A percentile compares a stretch with the other conserved stretches of the same genome.
phyloP scores from a whole-genome alignment of 2,113 vertebrate species.

The Herpailurus yagouaroundi region DNA sequence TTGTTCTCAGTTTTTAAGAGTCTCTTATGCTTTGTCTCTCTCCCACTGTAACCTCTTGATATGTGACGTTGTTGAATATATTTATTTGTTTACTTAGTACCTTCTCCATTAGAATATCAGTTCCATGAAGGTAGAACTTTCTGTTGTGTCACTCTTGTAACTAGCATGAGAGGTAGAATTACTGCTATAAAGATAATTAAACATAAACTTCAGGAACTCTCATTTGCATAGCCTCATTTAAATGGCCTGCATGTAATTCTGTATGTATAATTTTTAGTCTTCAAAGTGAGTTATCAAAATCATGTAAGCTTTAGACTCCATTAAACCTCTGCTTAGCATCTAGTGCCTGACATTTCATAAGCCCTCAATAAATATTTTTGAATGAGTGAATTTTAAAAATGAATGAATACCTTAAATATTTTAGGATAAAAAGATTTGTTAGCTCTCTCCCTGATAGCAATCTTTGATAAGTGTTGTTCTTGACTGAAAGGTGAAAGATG shows the following conservation, averaged over 20 bases:
- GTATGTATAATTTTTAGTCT: neutral
- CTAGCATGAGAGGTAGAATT: neutral
- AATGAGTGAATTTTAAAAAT: neutral
- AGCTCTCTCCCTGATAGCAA: neutral
- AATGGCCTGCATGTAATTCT: neutral
- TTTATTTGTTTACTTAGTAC: neutral
- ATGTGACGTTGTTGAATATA: neutral
- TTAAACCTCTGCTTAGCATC: neutral
- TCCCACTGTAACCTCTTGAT: too few species aligned
- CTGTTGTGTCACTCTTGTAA: neutral
- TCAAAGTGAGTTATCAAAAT: neutral
- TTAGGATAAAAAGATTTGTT: neutral
- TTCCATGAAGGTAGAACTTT: neutral
- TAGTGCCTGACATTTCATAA: neutral
- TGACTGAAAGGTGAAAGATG: neutral
- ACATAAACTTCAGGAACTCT: neutral
- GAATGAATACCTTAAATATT: neutral
- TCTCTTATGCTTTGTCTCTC: too few species aligned
- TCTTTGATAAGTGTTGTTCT: neutral
- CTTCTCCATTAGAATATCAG: neutral
- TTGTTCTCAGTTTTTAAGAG: too few species aligned
- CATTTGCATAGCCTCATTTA: neutral
- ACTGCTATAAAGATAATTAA: neutral
- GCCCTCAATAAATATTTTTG: neutral
- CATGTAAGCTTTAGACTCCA: neutral